Evolutionary conservation across 1,140 invertebrate genomes (phyloP).

Genomic region (Planococcus citri): DNA sequence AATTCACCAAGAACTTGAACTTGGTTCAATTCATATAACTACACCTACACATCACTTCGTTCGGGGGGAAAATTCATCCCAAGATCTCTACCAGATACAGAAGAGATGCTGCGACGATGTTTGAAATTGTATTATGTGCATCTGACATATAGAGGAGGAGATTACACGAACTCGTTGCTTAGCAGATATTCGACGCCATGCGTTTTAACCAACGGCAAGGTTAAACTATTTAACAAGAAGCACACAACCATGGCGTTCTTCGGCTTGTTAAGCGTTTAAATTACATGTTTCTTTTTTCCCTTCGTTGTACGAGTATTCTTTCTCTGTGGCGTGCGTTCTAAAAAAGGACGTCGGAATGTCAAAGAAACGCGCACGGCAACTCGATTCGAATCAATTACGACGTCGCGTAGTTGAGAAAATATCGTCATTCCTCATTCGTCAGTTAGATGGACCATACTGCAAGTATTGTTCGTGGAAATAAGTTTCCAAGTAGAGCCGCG

Average conservation of each 20-base stretch:
- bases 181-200: conserved; percentile 16
- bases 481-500: no score
- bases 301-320: background rate
- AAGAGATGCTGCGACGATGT: background rate
- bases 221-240: conserved; percentile 19
- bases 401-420: background rate
- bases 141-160: background rate
- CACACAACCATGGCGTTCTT: conserved; percentile 13
- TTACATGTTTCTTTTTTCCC: background rate
- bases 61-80: no score
- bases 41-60: no score
- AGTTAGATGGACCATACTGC: no score
- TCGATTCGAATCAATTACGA: background rate
- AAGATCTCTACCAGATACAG: no score
- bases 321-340: background rate
- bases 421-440: no score
- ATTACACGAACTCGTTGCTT: conserved; percentile 9
- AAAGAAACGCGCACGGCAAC: background rate
- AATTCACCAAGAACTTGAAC: no score
- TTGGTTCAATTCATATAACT: no score
- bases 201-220: conserved; percentile 16
- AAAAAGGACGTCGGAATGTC: background rate
- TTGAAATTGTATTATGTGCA: background rate
- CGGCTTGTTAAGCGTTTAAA: conserved; percentile 13
- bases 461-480: no score